A percentile compares a stretch with the other conserved stretches of the same genome.
Conservation (phyloP, 2,888 invertebrate genomes). For the Meliscaeva auricollis region DNA sequence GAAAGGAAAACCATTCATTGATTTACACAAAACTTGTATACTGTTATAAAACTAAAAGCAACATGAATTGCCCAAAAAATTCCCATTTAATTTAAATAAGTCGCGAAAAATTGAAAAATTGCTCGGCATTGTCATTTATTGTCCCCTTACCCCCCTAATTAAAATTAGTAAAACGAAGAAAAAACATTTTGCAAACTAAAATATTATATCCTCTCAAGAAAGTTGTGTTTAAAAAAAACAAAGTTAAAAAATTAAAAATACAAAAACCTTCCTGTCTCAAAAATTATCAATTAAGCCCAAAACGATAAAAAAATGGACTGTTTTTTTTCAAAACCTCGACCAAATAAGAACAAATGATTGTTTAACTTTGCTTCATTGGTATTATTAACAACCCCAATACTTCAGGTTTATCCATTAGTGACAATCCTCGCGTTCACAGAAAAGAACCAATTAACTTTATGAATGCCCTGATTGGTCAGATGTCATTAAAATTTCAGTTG, state of each 20-base stretch:
- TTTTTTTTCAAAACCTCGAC: neutral
- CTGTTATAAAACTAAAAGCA: neutral
- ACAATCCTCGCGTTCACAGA: too few species aligned
- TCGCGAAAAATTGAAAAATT: neutral
- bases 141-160: neutral
- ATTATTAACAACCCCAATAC: neutral
- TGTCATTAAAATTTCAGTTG: too few species aligned
- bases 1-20: slow-evolving; percentile 8
- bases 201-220: neutral
- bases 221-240: slow-evolving; percentile 57
- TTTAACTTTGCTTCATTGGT: slow-evolving; percentile 1
- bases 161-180: neutral
- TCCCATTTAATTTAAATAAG: neutral
- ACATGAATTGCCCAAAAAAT: slow-evolving; percentile 38
- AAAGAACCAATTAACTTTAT: too few species aligned
- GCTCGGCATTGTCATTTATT: slow-evolving; percentile 38
- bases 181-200: slow-evolving; percentile 73
- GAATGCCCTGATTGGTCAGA: too few species aligned
- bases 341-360: neutral
- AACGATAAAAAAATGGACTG: neutral
- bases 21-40: neutral
- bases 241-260: slow-evolving; percentile 1
- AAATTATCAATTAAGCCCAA: neutral
- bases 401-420: neutral
- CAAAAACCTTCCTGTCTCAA: slow-evolving; percentile 3